Evolutionary conservation across 2,888 invertebrate genomes (phyloP).

Genomic region (Drosophila percnosoma): DNA sequence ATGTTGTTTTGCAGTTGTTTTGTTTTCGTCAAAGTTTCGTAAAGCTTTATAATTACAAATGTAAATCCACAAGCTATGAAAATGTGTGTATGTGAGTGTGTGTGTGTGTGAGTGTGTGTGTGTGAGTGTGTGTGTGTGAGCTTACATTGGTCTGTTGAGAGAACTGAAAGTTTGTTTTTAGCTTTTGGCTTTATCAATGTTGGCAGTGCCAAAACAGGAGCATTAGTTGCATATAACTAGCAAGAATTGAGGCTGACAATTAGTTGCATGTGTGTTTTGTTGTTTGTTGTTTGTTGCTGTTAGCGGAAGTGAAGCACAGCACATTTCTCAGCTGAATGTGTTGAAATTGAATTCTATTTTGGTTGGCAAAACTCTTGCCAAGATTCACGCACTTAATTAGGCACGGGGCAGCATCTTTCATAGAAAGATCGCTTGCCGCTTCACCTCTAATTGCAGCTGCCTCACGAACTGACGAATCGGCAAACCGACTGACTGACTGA

Average conservation of each 20-base stretch:
- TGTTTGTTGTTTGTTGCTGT: conserved; percentile 28
- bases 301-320: conserved; percentile 52
- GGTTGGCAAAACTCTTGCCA: conserved; percentile 56
- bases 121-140: conserved; percentile 22
- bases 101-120: conserved; percentile 33
- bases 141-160: conserved; percentile 23
- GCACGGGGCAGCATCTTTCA: conserved; percentile 52
- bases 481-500: not conserved
- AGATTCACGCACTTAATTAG: conserved; percentile 79
- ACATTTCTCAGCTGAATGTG: conserved; percentile 36
- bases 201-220: conserved; percentile 19
- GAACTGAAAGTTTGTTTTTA: conserved; percentile 38
- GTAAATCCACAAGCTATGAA: conserved; percentile 67
- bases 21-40: conserved; percentile 68
- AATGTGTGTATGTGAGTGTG: conserved; percentile 19
- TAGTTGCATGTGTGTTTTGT: conserved; percentile 28
- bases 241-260: conserved; percentile 15
- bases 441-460: conserved; percentile 70
- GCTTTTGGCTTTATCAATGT: conserved; percentile 54
- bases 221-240: conserved; percentile 65
- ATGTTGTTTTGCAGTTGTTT: conserved; percentile 28
- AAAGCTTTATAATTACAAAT: conserved; percentile 83
- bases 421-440: conserved; percentile 38
- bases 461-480: conserved; percentile 5
- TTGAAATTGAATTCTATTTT: conserved; percentile 73